These are phyloP conservation scores for Muscicapa comitata DNA, from an alignment of 2,797 vertebrate genomes.

Conservation along the genomic window DNA sequence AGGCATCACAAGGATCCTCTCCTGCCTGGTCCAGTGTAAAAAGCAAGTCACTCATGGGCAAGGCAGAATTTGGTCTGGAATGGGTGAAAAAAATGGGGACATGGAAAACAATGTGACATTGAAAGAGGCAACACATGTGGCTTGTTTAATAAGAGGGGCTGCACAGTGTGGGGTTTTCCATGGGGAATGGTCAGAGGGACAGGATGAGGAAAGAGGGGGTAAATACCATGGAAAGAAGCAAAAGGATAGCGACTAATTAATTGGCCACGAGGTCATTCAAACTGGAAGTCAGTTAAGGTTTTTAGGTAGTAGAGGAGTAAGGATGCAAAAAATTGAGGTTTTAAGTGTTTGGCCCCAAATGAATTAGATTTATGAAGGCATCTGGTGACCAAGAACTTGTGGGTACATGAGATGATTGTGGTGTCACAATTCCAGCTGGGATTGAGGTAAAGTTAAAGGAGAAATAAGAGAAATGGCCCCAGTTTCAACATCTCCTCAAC, in stretches of 20 bases:
- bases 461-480: fast-evolving
- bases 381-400: background rate
- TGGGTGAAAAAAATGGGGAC: background rate
- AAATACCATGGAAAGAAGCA: background rate
- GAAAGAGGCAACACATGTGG: background rate
- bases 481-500: background rate
- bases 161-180: background rate
- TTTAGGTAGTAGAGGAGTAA: background rate
- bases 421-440: background rate
- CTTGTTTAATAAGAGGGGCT: background rate
- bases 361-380: fast-evolving
- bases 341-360: background rate
- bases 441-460: fast-evolving
- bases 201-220: background rate
- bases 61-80: background rate
- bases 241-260: background rate
- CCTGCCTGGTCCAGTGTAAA: fast-evolving
- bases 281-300: background rate
- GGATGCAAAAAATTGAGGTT: background rate
- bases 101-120: fast-evolving
- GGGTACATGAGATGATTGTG: fast-evolving
- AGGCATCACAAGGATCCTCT: background rate
- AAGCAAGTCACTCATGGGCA: fast-evolving
- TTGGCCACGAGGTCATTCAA: background rate
- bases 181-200: background rate